These are phyloP conservation scores for Dasyornis broadbenti DNA, from an alignment of 2,113 vertebrate genomes.

Conservation along the genomic window DNA sequence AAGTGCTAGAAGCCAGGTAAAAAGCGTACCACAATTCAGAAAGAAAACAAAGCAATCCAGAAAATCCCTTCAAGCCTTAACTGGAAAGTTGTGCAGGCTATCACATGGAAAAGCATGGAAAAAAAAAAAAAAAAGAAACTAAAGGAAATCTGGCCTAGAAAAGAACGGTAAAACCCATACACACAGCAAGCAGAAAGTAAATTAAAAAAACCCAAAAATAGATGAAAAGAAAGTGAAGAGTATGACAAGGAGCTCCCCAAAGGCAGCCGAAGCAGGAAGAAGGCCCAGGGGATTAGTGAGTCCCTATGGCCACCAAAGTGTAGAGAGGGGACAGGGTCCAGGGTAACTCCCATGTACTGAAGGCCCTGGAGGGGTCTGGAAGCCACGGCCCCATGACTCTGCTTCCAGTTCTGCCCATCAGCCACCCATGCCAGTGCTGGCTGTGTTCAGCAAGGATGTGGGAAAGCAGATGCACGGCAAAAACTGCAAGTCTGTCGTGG, in stretches of 20 bases:
- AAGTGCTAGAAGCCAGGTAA: neutral
- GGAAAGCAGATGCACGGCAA: neutral
- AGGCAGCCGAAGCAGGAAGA: neutral
- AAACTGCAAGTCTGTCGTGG: neutral
- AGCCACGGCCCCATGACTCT: accelerated
- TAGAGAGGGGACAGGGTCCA: neutral
- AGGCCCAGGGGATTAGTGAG: neutral
- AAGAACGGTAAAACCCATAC: neutral
- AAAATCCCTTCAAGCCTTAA: neutral
- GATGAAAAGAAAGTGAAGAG: neutral
- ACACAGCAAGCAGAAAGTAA: neutral
- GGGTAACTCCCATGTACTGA: accelerated
- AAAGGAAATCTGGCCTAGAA: neutral
- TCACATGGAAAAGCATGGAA: neutral
- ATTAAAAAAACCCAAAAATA: neutral
- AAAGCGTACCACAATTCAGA: neutral
- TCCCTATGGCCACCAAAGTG: neutral
- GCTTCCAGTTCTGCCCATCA: neutral
- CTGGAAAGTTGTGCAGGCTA: neutral
- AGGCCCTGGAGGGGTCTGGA: neutral
- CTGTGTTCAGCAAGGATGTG: neutral
- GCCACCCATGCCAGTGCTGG: neutral
- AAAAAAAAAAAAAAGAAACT: neutral
- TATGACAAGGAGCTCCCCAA: neutral
- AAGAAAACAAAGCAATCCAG: neutral